Evolutionary conservation across 2,113 vertebrate species (phyloP), one percentile per base, ranked within the genome.

Genomic region (Micromys minutus): DNA sequence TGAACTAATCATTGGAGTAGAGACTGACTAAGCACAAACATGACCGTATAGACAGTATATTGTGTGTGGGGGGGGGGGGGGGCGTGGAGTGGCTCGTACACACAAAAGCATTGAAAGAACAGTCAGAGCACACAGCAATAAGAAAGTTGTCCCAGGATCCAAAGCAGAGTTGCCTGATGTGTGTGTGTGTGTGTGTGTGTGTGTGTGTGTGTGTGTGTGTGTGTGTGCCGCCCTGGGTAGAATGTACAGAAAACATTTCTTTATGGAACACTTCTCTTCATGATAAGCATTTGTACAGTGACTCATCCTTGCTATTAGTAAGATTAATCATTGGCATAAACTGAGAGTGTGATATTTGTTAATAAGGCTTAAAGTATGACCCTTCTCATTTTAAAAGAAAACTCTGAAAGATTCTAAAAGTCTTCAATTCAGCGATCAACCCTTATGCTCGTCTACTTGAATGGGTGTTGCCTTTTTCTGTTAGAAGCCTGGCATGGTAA

Each of bases 181-280:
- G 87, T 94, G 67, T 55, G 19, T 11, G 34, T 19, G 67, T 69
- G 67, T 69, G 67, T 69, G 67, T 67, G 45, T 31, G 45, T 52
- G 76, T 59, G 76, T 12, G 50, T 55, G 34, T 21, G 47, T 52
- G 47, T 55, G 34, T n/a, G 50, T 57, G 50, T 55, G 34, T 57
- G 77, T 15, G 4, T 61, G 74, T 52, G 69, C 24, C 76, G 24
- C 12, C 29, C 16, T 86, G 77, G 88, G 17, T n/a, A 92, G 77
- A 93, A 95, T 94, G 42, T 93, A 80, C 65, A 94, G 76, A 94
- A 93, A 74, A 26, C 75, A 47, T 96, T 67, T 87, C 29, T 84
- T 74, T 93, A 12, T 87, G 55, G 72, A 94, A 57, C 3, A 31
- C 72, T 59, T 80, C 67, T 59, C 34, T 95, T 50, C 19, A 87